Evolutionary conservation across 2,797 vertebrate species (phyloP), one percentile per base, ranked within the genome.

Genomic region (Brachyalestes nurse): DNA sequence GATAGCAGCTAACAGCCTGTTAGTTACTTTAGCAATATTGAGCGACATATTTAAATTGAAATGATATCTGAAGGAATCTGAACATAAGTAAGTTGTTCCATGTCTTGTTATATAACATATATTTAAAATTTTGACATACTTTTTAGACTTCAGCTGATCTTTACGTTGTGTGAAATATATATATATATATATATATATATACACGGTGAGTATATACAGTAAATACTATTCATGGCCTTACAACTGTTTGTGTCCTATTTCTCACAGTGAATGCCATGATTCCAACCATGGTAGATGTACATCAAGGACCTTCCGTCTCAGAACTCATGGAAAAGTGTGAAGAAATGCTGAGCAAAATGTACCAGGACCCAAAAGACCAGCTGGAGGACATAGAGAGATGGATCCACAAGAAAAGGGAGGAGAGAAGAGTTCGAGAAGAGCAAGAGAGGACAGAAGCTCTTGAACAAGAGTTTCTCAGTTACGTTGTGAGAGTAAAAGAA

Each of bases 351-450:
- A 58, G 25, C 10, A 67, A 64, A 40, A 75, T 53, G 53, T 58
- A 28, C 73, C 49, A 40, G 21, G 45, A 67, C 67, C 77, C 78
- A 14, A 51, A 60, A 6, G 45, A 72, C 19, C 70, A 82, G 53
- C 40, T 78, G 53, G 60, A 58, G n/a, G 71, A 62, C 9, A 65
- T 78, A 0, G 57, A 78, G 72, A 38, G 25, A 12, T 78, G 75
- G 83, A 75, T 81, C 28, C 12, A 38, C 1, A 21, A 23, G 45
- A 75, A 78, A 51, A 64, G 83, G 17, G 45, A 78, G 25, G 55
- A 78, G 71, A 78, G 70, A 25, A 74, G 74, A 57, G 34, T 21
- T 21, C 23, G 10, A 17, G 79, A 84, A 61, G 79, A 84, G 47
- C n/a, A 74, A 19, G 73, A 78, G 57, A 55, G 6, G 4, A 49